These are phyloP conservation scores for Cepphus grylle DNA, from an alignment of 2,113 vertebrate genomes.

Conservation along the genomic window DNA sequence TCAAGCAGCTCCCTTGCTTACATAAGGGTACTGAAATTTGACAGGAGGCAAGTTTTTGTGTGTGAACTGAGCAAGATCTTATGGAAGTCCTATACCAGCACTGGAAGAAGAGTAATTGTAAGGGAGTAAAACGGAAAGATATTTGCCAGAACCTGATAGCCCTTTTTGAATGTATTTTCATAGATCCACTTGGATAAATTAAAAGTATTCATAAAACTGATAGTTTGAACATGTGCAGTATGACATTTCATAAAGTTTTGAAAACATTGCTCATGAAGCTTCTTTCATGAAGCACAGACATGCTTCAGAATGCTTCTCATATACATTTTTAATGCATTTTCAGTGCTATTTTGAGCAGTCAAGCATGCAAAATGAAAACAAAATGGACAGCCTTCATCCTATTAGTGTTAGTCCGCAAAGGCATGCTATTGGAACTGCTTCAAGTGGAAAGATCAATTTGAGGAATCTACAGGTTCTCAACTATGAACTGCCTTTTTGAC, in stretches of 20 bases:
- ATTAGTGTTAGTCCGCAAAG: background rate
- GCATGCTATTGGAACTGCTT: background rate
- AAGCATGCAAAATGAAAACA: background rate
- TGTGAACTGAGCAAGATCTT: background rate
- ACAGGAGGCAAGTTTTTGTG: background rate
- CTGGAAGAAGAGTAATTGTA: background rate
- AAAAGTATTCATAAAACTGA: background rate
- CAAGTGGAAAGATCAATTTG: background rate
- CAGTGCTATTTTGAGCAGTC: background rate
- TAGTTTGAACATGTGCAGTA: background rate
- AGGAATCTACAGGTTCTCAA: background rate
- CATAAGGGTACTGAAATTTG: background rate
- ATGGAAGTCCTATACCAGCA: background rate
- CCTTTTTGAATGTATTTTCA: background rate
- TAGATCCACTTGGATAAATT: background rate
- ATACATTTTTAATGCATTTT: background rate
- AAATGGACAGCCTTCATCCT: background rate
- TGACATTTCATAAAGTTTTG: background rate
- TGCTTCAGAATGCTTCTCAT: background rate
- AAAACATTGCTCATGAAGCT: background rate
- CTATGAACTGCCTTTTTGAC: background rate
- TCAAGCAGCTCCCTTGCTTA: background rate
- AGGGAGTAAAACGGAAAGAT: background rate
- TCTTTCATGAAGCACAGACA: background rate
- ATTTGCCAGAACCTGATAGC: background rate